Base-by-base conservation (phyloP, 2,888 invertebrate genomes). In the Dynastes hyllus region DNA sequence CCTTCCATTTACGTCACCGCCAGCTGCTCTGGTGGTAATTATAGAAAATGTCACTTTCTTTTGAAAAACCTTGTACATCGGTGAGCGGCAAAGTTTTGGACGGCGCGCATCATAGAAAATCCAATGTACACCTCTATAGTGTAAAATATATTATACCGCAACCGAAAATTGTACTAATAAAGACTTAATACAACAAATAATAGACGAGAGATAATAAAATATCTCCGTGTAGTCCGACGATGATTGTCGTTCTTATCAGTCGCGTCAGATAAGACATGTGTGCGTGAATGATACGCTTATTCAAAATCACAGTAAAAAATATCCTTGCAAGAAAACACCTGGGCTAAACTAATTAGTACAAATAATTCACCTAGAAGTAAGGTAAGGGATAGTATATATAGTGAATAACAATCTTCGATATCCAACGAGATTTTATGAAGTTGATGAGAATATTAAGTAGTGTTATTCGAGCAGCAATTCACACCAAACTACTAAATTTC, bases 221-320 rank as follows among this genome's bases (percentile, higher is more conserved):
- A 29, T 16, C 73, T 61, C 55, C 22, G 27, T 58, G 55, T 58
- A 58, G 55, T 8, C 45, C 22, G 55, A 58, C 22, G 22, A 45
- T 45, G 61, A 75, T 61, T 75, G 50, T 40, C 22, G 45, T 50
- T 11, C 50, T 75, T 75, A 75, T 75, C 73, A 61, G 61, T 45
- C 61, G 16, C 61, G 50, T 61, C 58, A 75, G 73, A 75, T 75
- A 75, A 75, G 61, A n/a, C 73, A 22, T 58, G 11, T 73, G 37
- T 58, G 22, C 22, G 55, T 45, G 53, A 22, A 58, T 63, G 61
- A 61, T 40, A 61, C 11, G 16, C 13, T 61, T 75, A 50, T 61
- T 63, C 13, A 75, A 55, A 61, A 27, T 75, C 45, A 75, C 27
- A 61, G 27, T 69, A 63, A 58, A 75, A 75, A 40, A 53, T 66